phyloP scores from a whole-genome alignment of 2,113 vertebrate species.

The Brachypodius melanocephalos region DNA sequence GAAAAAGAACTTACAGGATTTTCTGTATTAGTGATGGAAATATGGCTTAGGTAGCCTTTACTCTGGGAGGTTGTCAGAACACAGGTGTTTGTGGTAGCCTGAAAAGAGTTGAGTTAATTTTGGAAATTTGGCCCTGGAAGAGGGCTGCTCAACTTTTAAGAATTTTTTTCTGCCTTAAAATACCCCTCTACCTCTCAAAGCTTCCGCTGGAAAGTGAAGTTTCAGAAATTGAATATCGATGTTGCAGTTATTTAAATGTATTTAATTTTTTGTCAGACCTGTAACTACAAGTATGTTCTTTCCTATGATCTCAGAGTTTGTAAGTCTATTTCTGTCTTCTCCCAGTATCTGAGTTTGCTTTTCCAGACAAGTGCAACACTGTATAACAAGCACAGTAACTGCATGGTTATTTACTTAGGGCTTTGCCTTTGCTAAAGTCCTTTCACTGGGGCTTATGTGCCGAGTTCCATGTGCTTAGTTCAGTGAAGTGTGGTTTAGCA shows the following conservation, averaged over 20 bases:
- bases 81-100: neutral
- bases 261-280: neutral
- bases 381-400: neutral
- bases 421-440: constrained; percentile 12
- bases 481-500: neutral
- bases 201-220: neutral
- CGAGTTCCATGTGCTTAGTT: neutral
- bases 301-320: neutral
- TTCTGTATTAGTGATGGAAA: neutral
- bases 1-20: neutral
- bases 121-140: neutral
- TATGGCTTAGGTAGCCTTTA: neutral
- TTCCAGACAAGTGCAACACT: neutral
- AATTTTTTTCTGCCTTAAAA: neutral
- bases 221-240: neutral
- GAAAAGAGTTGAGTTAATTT: neutral
- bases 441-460: neutral
- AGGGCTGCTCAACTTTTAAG: neutral
- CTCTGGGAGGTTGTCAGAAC: neutral
- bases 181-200: neutral
- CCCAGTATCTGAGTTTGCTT: neutral
- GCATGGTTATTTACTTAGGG: constrained; percentile 4
- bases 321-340: neutral
- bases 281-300: neutral
- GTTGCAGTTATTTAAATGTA: neutral